These are phyloP conservation scores for Zoanthus sociatus DNA, from an alignment of 92 coral and sea anemone genomes.

Conservation along the genomic window DNA sequence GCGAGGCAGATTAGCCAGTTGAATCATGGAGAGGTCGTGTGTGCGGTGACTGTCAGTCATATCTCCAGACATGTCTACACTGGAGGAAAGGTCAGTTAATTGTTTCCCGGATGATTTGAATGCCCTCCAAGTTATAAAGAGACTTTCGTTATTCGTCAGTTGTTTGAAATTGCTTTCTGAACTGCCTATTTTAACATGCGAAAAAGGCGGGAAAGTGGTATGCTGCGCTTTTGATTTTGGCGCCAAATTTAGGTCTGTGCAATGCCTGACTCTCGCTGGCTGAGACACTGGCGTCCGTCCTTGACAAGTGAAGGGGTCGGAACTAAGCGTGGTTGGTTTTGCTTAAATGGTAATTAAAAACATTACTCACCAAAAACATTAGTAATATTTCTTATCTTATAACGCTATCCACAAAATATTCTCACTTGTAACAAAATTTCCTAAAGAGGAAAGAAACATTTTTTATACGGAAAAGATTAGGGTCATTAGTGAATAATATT, in stretches of 20 bases:
- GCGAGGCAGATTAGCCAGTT: conserved; percentile 96
- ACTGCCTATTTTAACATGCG: background rate
- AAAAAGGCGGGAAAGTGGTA: background rate
- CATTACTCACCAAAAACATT: too few relatives aligned
- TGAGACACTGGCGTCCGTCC: too few relatives aligned
- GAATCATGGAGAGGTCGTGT: conserved; percentile 98
- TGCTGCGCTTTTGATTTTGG: background rate
- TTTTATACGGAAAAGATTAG: too few relatives aligned
- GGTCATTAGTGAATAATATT: too few relatives aligned
- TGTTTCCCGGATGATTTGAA: background rate
- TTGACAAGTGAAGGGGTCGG: too few relatives aligned
- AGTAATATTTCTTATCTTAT: too few relatives aligned
- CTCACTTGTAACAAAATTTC: too few relatives aligned
- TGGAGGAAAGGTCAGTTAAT: conserved; percentile 92
- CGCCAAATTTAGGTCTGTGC: background rate
- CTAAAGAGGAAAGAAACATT: too few relatives aligned
- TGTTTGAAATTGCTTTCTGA: background rate
- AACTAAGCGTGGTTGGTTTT: too few relatives aligned
- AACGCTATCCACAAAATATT: too few relatives aligned
- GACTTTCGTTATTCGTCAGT: background rate
- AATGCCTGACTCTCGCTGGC: background rate
- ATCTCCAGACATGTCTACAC: conserved; percentile 98
- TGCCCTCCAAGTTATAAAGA: background rate
- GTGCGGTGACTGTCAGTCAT: conserved; percentile 97
- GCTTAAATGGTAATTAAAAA: too few relatives aligned